Conservation (phyloP, 2,888 invertebrate species). For the Chloroclysta siterata region DNA sequence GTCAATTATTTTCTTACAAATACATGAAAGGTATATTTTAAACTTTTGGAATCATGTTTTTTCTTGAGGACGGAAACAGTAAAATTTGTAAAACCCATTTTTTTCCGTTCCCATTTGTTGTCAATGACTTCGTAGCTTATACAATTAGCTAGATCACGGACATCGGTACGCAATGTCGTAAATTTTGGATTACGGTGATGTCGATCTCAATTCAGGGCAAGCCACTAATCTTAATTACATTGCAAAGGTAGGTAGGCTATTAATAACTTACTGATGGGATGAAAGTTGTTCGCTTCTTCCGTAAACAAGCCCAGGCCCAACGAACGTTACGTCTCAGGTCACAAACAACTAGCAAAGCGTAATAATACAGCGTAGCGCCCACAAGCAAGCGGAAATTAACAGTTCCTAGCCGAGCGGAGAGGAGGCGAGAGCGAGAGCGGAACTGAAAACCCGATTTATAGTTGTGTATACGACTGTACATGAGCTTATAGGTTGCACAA, state of each 20-base stretch:
- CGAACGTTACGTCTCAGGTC: slow-evolving; percentile 74
- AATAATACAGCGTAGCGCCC: slow-evolving; percentile 75
- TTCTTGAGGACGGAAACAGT: too few species aligned
- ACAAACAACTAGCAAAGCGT: slow-evolving; percentile 76
- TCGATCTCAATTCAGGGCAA: too few species aligned
- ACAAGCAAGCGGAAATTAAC: slow-evolving; percentile 82
- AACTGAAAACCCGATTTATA: slow-evolving; percentile 66
- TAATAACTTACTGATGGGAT: neutral
- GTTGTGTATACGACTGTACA: slow-evolving; percentile 25
- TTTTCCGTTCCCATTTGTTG: too few species aligned
- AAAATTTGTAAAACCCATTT: too few species aligned
- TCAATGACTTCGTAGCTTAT: too few species aligned
- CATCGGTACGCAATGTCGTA: too few species aligned
- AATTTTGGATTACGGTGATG: too few species aligned
- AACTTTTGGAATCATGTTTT: too few species aligned
- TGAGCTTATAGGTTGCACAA: slow-evolving; percentile 30
- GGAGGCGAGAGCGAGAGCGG: slow-evolving; percentile 57
- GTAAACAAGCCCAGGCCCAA: slow-evolving; percentile 38
- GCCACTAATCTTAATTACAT: too few species aligned
- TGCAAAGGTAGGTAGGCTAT: neutral
- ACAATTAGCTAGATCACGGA: too few species aligned
- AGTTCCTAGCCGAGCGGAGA: slow-evolving; percentile 66
- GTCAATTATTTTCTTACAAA: too few species aligned
- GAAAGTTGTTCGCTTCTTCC: slow-evolving; percentile 35
- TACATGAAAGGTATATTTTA: too few species aligned